phyloP scores from a whole-genome alignment of 2,113 vertebrate species.

The Maccullochella peelii region DNA sequence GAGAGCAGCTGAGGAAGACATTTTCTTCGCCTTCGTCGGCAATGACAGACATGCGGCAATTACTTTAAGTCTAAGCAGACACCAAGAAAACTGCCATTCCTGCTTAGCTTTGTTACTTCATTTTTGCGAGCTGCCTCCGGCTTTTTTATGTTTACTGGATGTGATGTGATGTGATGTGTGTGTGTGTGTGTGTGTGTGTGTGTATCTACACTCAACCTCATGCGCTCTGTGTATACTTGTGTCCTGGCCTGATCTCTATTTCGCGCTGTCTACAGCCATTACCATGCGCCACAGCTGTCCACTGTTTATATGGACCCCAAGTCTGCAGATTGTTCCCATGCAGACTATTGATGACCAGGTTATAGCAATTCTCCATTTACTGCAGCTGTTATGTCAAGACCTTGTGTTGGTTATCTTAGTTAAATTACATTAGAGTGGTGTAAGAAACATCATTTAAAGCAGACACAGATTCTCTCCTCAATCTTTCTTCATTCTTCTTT shows the following conservation, averaged over 20 bases:
- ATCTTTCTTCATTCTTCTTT: neutral
- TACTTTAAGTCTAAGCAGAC: slow-evolving; percentile 96
- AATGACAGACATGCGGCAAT: slow-evolving; percentile 97
- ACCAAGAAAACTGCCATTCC: slow-evolving; percentile 89
- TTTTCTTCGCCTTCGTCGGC: slow-evolving; percentile 89
- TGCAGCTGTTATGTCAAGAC: neutral
- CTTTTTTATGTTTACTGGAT: slow-evolving; percentile 52
- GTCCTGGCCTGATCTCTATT: slow-evolving; percentile 13
- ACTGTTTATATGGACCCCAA: neutral
- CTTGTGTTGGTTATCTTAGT: neutral
- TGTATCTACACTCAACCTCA: neutral
- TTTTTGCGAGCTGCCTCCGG: slow-evolving; percentile 52
- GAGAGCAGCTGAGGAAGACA: slow-evolving; percentile 95
- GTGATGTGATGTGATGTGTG: slow-evolving; percentile 9
- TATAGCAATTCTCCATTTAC: neutral
- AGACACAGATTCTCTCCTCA: neutral
- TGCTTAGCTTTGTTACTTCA: slow-evolving; percentile 87
- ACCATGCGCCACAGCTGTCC: neutral
- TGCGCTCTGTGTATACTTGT: neutral
- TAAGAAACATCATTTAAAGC: neutral
- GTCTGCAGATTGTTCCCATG: neutral
- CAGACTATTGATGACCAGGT: neutral
- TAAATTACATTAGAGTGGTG: neutral
- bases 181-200: neutral
- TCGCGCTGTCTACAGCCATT: neutral